These are phyloP conservation scores for Epizoanthus scotinus DNA, from an alignment of 92 coral and sea anemone species.

Conservation along the genomic window DNA sequence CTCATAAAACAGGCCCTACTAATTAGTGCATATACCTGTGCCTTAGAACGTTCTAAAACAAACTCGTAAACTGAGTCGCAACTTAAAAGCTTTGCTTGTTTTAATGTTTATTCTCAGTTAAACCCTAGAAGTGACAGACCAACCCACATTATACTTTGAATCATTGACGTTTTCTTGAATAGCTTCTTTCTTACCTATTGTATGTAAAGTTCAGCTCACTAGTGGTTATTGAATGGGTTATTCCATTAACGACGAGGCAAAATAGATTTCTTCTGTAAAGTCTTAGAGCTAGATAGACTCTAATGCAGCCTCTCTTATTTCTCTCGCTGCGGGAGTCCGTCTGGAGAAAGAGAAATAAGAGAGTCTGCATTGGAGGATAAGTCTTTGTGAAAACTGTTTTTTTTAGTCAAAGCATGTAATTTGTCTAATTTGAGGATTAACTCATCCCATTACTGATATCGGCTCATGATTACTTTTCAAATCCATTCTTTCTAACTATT, in stretches of 20 bases:
- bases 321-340: no score
- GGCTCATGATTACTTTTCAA: slow-evolving; percentile 9
- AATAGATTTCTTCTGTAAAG: slow-evolving; percentile 21
- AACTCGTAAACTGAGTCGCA: neutral
- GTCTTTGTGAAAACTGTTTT: slow-evolving; percentile 31
- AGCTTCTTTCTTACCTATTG: neutral
- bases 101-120: neutral
- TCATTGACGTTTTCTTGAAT: neutral
- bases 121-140: neutral
- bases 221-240: neutral
- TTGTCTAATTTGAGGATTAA: slow-evolving; percentile 30
- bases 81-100: neutral
- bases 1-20: neutral
- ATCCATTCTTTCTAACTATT: slow-evolving; percentile 1
- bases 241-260: slow-evolving; percentile 7
- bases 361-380: no score
- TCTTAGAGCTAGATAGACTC: no score
- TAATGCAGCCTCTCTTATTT: no score
- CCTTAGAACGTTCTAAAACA: neutral
- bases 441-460: slow-evolving; percentile 29
- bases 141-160: slow-evolving; percentile 7
- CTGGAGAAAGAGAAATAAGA: no score
- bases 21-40: no score
- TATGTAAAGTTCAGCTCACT: slow-evolving; percentile 4
- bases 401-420: slow-evolving; percentile 59